Percentiles rank a stretch among this genome's conserved stretches.
phyloP scores from a whole-genome alignment of 2,113 vertebrate species.

The Amphilophus citrinellus region DNA sequence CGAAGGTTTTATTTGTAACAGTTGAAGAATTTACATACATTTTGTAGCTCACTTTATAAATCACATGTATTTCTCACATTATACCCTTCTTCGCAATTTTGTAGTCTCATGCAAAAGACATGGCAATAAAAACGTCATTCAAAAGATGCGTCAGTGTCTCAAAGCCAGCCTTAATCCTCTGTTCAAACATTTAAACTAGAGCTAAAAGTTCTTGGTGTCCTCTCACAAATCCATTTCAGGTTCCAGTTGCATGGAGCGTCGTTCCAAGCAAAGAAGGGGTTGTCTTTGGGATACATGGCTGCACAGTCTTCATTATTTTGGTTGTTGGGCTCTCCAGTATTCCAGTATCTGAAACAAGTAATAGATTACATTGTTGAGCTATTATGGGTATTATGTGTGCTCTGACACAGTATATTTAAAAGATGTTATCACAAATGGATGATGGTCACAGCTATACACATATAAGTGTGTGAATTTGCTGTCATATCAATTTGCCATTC shows the following conservation, averaged over 20 bases:
- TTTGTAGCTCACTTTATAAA: conserved; percentile 39
- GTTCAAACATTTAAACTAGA: background rate
- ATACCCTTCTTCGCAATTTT: conserved; percentile 12
- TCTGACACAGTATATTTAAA: background rate
- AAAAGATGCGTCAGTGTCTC: background rate
- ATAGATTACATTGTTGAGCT: background rate
- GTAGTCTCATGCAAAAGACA: conserved; percentile 10
- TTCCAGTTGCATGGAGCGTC: conserved; percentile 67
- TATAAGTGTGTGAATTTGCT: no score
- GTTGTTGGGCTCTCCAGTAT: conserved; percentile 76
- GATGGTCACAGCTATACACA: background rate
- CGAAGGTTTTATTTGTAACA: conserved; percentile 42
- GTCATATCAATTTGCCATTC: background rate
- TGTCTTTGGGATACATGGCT: conserved; percentile 55
- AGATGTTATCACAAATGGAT: background rate
- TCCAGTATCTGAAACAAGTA: conserved; percentile 74
- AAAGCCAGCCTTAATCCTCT: background rate
- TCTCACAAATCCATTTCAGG: conserved; percentile 81
- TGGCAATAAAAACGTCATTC: conserved; percentile 38
- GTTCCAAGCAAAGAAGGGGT: conserved; percentile 77
- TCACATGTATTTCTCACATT: conserved; percentile 39
- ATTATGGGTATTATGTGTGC: background rate
- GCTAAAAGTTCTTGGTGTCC: background rate
- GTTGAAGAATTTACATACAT: conserved; percentile 1
- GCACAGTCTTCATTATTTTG: conserved; percentile 69